Evolutionary conservation across 2,797 vertebrate genomes (phyloP), one percentile per base, ranked within the genome.

Genomic region (Orestias chungarensis): DNA sequence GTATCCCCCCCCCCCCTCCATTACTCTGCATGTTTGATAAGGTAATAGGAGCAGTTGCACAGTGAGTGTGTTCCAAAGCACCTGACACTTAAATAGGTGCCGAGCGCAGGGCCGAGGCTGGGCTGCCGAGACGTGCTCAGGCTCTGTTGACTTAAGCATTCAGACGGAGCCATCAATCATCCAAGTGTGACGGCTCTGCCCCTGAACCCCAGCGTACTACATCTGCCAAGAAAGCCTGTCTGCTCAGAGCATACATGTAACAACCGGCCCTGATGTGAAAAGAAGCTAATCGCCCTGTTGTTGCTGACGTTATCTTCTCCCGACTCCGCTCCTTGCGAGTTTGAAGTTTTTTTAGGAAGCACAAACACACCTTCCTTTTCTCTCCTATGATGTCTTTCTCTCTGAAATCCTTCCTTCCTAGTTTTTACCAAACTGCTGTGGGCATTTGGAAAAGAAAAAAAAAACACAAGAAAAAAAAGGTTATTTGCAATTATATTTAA

Each of bases 121-220:
- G 81, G 89, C 87, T 87, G 90, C 89, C 55, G 80, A 82, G 90
- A 92, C 93, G 93, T 94, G 94, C 93, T 94, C 91, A 83, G 52
- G 79, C 92, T 76, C 85, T 95, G 94, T 95, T 95, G 94, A 94
- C 92, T 94, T 94, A 93, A 95, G 93, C 90, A 86, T 91, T 94
- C 87, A 89, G 89, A 89, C 88, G 69, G 76, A 86, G 92, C 93
- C 94, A 95, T 95, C 94, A 93, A 94, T 95, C 94, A 94, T 93
- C 85, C 3, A 15, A 62, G 70, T 82, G 87, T 94, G 94, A 95
- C 93, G 83, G 88, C 49, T 82, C 82, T 83, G 88, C 90, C 90
- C 88, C 88, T 79, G 83, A 90, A 93, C 92, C 90, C 86, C 79
- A 25, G 68, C 54, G 49, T 55, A 78, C 82, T 87, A 78, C 78